Evolutionary conservation across 2,888 invertebrate genomes (phyloP), one percentile per base, ranked within the genome.

Genomic region (Anagyrus pseudococci): DNA sequence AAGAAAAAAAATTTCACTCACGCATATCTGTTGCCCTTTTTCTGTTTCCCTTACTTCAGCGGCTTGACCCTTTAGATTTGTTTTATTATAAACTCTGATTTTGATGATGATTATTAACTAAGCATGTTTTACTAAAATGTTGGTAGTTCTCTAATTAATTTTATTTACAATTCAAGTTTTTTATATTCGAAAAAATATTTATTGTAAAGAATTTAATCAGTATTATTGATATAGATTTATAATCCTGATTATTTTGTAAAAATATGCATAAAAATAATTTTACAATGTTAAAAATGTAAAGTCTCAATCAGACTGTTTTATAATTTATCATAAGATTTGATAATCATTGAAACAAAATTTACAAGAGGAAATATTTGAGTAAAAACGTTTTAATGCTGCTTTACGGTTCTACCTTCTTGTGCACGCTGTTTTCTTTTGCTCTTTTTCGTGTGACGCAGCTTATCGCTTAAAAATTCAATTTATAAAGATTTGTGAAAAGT

Each of bases 401-500:
- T 52, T 41, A 53, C 19, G 19, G 1, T 26, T 23, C 33, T 56
- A 22, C 59, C 20, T 50, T 59, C 19, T 55, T 52, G 41, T 23
- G 46, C 56, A 59, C 40, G 50, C 59, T 47, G 37, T 40, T 59
- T 55, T 60, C 33, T 37, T 43, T 23, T 23, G 54, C 54, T 44
- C 54, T 58, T 48, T 52, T 46, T 44, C 40, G 46, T 56, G 55
- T 46, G 50, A 54, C 37, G 33, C 41, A 58, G 52, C 59, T 64
- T 64, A 22, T 47, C 41, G 47, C 56, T 33, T 56, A 20, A 54
- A 58, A 63, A 58, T 48, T 58, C 49, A 37, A 37, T 37, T 2
- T 37, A 4, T 37, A 13, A 15, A 4, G 33, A 7, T 10, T 37
- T 2, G 10, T 15, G 8, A 37, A 37, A 37, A 10, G 33, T 37